Conservation (phyloP, 35 echinoderm and acorn worm genomes). For the Apostichopus japonicus region DNA sequence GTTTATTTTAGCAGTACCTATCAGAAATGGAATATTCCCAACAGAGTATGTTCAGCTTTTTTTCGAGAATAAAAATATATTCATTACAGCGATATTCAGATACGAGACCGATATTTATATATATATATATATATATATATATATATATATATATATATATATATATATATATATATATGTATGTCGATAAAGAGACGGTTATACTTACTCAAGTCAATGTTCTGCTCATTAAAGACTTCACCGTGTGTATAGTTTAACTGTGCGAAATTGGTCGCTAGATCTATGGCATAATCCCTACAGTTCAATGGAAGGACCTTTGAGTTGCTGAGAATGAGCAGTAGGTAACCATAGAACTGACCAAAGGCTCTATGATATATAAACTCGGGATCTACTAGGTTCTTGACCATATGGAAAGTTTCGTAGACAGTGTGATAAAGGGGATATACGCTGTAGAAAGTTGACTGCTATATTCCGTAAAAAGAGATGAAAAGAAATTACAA, state of each 20-base stretch:
- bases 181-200: neutral
- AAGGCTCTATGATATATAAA: conserved; percentile 58
- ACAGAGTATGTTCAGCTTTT: too few species aligned
- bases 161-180: neutral
- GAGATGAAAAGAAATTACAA: neutral
- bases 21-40: too few species aligned
- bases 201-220: conserved; percentile 37
- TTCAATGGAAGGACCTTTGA: conserved; percentile 20
- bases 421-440: conserved; percentile 68
- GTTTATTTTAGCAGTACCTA: too few species aligned
- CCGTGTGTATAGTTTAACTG: conserved; percentile 24
- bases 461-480: neutral
- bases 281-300: conserved; percentile 34
- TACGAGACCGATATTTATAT: too few species aligned
- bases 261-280: too few species aligned
- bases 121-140: neutral
- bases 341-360: conserved; percentile 40
- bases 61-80: too few species aligned
- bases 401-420: conserved; percentile 63
- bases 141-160: neutral
- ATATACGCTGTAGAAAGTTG: conserved; percentile 11
- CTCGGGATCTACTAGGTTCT: conserved; percentile 52
- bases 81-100: too few species aligned
- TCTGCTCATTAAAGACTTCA: neutral
- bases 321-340: conserved; percentile 15